Evolutionary conservation across 2,113 vertebrate species (phyloP).

Genomic region (Donacobius atricapilla): DNA sequence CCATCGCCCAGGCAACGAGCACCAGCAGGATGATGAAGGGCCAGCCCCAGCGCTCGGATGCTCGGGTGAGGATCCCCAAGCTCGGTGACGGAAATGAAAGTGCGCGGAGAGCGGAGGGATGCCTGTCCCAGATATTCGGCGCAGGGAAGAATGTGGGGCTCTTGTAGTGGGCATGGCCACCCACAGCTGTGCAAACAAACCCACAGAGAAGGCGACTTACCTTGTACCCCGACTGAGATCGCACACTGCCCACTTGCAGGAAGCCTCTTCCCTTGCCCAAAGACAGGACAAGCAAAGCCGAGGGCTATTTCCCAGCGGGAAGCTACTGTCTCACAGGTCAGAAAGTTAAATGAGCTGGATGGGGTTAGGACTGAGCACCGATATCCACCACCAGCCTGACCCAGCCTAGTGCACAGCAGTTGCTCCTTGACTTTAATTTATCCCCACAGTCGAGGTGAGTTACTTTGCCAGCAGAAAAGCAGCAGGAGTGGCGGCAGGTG

Average conservation of each 20-base stretch:
- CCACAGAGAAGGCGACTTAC: conserved; percentile 1
- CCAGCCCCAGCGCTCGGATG: not conserved
- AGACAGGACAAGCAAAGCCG: not conserved
- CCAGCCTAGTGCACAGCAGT: not conserved
- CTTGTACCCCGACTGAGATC: not conserved
- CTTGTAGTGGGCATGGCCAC: not conserved
- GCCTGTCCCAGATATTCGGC: not conserved
- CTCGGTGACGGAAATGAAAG: not conserved
- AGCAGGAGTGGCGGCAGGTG: fast-evolving
- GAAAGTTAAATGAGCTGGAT: not conserved
- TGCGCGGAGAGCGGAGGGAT: not conserved
- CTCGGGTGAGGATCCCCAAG: not conserved
- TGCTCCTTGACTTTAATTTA: not conserved
- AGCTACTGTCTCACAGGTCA: not conserved
- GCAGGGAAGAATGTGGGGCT: not conserved
- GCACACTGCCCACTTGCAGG: not conserved
- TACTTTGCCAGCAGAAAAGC: not conserved
- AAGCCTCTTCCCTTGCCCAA: not conserved
- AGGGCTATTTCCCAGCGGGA: not conserved
- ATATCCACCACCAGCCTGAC: not conserved
- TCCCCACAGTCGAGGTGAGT: not conserved
- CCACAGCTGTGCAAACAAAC: conserved; percentile 34
- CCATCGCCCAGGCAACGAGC: not conserved
- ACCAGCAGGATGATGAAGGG: not conserved
- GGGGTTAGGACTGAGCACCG: not conserved